Evolutionary conservation across 2,797 vertebrate genomes (phyloP).

Genomic region (Phrynocephalus vlangalii): DNA sequence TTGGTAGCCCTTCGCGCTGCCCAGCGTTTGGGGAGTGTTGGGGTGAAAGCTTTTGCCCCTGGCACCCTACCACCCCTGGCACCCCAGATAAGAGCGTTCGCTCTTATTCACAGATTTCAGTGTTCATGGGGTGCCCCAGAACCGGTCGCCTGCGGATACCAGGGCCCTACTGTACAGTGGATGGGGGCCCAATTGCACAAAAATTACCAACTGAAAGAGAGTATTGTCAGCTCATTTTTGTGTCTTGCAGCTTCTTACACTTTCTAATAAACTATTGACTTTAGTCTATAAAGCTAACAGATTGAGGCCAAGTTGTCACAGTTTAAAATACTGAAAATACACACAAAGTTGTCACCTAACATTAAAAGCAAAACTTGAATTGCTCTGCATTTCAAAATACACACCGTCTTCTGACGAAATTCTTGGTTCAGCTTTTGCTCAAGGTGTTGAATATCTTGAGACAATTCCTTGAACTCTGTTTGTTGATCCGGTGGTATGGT

Average conservation of each 20-base stretch:
- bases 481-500: slow-evolving; percentile 91
- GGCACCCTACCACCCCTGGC: too few species aligned
- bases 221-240: not conserved
- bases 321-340: not conserved
- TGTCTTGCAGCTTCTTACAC: not conserved
- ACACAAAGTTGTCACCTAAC: not conserved
- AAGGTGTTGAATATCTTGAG: slow-evolving; percentile 84
- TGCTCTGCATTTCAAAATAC: not conserved
- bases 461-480: slow-evolving; percentile 89
- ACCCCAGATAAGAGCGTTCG: too few species aligned
- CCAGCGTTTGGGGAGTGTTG: too few species aligned
- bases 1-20: too few species aligned
- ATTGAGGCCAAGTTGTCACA: not conserved
- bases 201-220: not conserved
- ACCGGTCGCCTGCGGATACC: too few species aligned
- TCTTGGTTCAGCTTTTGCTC: slow-evolving; percentile 82
- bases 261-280: not conserved
- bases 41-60: too few species aligned
- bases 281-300: not conserved
- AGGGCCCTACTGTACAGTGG: too few species aligned
- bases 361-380: not conserved
- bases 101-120: too few species aligned
- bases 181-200: not conserved
- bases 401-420: slow-evolving; percentile 86
- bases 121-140: too few species aligned